Evolutionary conservation across 2,797 vertebrate genomes (phyloP), one percentile per base, ranked within the genome.

Genomic region (Sebastes goodei): DNA sequence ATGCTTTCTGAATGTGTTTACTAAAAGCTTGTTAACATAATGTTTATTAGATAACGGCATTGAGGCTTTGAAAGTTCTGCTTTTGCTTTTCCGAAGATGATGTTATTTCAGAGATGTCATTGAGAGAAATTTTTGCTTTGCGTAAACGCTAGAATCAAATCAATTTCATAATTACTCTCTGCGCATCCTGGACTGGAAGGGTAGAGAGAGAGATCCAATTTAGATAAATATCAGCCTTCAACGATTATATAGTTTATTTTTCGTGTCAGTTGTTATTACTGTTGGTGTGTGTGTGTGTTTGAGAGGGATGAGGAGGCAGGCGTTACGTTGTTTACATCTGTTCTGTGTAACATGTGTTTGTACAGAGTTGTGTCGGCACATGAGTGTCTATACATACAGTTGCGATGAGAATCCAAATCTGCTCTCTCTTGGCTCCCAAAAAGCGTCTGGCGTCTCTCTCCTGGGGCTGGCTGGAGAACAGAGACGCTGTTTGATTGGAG

Each of bases 351-450:
- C 42, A 25, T 68, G 49, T 75, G 7, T 76, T 35, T 55, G 6
- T 70, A 21, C 63, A 21, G 30, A 53, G 29, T 10, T 49, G 69
- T 70, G 55, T 83, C 52, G 55, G 10, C 64, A 76, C 74, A 61
- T 71, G 8, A 52, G 61, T 80, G 59, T 74, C 27, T 68, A 10
- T 63, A 57, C 72, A 55, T 62, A 52, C 59, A 62, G 68, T 56
- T 60, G 7, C 15, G 55, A 84, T 76, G 82, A 86, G 62, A 85
- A 85, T 83, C 59, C 63, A 80, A 81, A 84, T 85, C 55, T 33
- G 62, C 76, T 68, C 73, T 23, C 27, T 38, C 20, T 32, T 17
- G 10, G 25, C 66, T 83, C 4, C 64, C 38, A 17, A 53, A 84
- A 60, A 20, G 14, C 4, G 29, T 52, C 33, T 84, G 83, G 42